Conservation (phyloP, 2,797 vertebrate genomes). For the Enteromius unitaeniatus region DNA sequence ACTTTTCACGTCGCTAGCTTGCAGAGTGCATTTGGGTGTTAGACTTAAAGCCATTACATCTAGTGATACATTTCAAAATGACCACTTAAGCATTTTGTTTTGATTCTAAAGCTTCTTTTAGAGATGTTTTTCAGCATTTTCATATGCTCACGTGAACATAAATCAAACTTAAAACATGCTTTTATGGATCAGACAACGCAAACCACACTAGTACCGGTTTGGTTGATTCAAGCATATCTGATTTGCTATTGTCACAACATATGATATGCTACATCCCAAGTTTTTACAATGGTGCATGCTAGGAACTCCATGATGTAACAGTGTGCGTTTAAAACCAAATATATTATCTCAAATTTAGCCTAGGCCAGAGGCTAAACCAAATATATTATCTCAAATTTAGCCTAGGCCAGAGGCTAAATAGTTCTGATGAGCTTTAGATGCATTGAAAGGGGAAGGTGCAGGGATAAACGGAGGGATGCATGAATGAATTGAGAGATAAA, state of each 20-base stretch:
- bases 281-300: too few species aligned
- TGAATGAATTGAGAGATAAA: constrained; percentile 29
- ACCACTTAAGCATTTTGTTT: background rate
- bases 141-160: background rate
- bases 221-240: background rate
- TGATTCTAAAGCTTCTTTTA: background rate
- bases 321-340: constrained; percentile 3
- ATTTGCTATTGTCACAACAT: background rate
- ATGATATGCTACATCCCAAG: background rate
- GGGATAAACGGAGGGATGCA: constrained; percentile 5
- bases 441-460: constrained; percentile 1
- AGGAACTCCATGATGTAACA: constrained; percentile 4
- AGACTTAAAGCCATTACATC: background rate
- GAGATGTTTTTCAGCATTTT: background rate
- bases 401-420: constrained; percentile 12
- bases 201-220: background rate
- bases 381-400: background rate
- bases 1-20: background rate
- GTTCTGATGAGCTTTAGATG: constrained; percentile 16
- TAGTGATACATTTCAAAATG: background rate
- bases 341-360: constrained; percentile 4
- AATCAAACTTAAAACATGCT: background rate
- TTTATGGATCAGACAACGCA: background rate
- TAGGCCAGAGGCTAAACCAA: constrained; percentile 1
- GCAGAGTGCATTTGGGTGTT: background rate